phyloP scores from a whole-genome alignment of 2,113 vertebrate genomes.

The Heterocephalus glaber region DNA sequence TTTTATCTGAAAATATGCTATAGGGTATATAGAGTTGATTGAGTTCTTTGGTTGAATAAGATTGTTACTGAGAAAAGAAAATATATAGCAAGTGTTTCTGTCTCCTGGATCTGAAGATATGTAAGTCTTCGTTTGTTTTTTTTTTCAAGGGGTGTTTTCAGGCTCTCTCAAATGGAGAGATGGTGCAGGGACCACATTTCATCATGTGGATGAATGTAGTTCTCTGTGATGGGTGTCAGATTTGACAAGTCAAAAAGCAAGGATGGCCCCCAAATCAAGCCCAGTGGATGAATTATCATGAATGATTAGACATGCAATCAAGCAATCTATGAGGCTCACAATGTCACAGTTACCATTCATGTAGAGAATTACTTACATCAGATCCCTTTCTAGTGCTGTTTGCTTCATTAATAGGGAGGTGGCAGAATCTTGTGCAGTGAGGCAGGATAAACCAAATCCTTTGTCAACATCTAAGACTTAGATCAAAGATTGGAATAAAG shows the following conservation, averaged over 20 bases:
- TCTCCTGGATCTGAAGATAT: slow-evolving; percentile 34
- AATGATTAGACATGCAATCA: slow-evolving; percentile 59
- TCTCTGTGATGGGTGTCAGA: slow-evolving; percentile 27
- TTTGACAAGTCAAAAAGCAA: slow-evolving; percentile 54
- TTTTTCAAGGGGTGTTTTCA: slow-evolving; percentile 31
- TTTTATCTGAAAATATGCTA: slow-evolving; percentile 15
- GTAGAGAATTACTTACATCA: slow-evolving; percentile 54
- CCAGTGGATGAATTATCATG: slow-evolving; percentile 49
- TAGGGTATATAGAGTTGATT: neutral
- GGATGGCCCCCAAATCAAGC: slow-evolving; percentile 31
- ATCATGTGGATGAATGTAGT: neutral
- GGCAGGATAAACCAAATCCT: slow-evolving; percentile 65
- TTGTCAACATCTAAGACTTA: slow-evolving; percentile 76
- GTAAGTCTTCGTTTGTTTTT: slow-evolving; percentile 45
- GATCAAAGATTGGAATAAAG: slow-evolving; percentile 77
- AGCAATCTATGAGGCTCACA: slow-evolving; percentile 43
- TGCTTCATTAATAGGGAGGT: slow-evolving; percentile 73
- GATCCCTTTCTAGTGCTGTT: slow-evolving; percentile 61
- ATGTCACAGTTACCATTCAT: slow-evolving; percentile 62
- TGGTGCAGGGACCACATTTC: neutral
- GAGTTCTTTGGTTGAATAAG: neutral
- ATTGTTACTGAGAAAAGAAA: slow-evolving; percentile 36
- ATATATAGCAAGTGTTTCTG: slow-evolving; percentile 16
- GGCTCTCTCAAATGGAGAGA: slow-evolving; percentile 47
- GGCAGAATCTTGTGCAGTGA: slow-evolving; percentile 65